Percentiles rank a stretch among this genome's conserved stretches.
Evolutionary conservation across 2,113 vertebrate species (phyloP).

Genomic region (Pristiophorus japonicus): DNA sequence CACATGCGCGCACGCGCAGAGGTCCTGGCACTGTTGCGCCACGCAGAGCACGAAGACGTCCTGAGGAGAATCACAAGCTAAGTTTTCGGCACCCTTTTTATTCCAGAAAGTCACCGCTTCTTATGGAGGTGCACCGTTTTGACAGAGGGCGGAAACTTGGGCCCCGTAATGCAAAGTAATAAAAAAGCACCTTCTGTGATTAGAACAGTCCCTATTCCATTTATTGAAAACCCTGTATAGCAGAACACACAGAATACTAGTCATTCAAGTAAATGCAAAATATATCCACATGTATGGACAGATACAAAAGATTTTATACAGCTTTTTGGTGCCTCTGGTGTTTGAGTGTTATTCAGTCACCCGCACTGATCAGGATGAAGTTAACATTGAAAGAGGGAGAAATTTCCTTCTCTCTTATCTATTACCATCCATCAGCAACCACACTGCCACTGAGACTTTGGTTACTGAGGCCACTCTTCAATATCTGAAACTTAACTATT

Average conservation of each 20-base stretch:
- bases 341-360: not conserved
- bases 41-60: too few species aligned
- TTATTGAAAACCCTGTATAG: not conserved
- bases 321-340: not conserved
- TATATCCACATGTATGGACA: not conserved
- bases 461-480: not conserved
- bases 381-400: not conserved
- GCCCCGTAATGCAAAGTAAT: not conserved
- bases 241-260: not conserved
- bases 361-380: not conserved
- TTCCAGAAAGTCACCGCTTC: too few species aligned
- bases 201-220: not conserved
- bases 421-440: constrained; percentile 18
- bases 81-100: too few species aligned
- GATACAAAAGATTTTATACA: not conserved
- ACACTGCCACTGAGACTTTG: not conserved
- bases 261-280: not conserved
- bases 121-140: too few species aligned
- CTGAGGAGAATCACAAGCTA: too few species aligned
- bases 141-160: too few species aligned
- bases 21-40: too few species aligned
- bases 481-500: not conserved
- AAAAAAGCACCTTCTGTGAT: not conserved
- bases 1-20: too few species aligned
- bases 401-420: not conserved